These are phyloP conservation scores for Orchesella cincta DNA, from an alignment of 1,140 invertebrate species.

Conservation along the genomic window DNA sequence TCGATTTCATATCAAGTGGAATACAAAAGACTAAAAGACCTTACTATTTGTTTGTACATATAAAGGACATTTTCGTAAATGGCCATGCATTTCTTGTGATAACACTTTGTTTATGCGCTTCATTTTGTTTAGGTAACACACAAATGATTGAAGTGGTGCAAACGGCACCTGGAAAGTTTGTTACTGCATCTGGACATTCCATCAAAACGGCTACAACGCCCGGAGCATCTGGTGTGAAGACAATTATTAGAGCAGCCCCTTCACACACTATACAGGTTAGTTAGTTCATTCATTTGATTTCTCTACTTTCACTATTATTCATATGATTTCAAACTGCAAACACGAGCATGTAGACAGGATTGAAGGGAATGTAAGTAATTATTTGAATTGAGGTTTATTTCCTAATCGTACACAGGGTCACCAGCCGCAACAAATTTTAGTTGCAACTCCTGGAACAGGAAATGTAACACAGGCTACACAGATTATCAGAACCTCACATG, in stretches of 20 bases:
- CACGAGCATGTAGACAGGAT: no score
- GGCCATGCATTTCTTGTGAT: background rate
- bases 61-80: no score
- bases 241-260: slow-evolving; percentile 52
- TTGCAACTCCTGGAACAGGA: background rate
- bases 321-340: no score
- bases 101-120: background rate
- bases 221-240: slow-evolving; percentile 50
- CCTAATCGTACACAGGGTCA: slow-evolving; percentile 13
- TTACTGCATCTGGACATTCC: slow-evolving; percentile 49
- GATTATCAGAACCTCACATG: slow-evolving; percentile 36
- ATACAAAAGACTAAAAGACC: no score
- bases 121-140: slow-evolving; percentile 59
- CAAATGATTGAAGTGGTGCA: slow-evolving; percentile 69
- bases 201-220: slow-evolving; percentile 48
- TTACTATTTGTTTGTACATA: no score
- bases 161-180: slow-evolving; percentile 54
- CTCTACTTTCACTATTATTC: no score
- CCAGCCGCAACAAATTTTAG: slow-evolving; percentile 28
- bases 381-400: no score
- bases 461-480: slow-evolving; percentile 34
- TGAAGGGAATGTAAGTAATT: no score
- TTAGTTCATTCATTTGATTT: no score
- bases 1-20: background rate
- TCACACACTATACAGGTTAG: slow-evolving; percentile 37